Conservation (phyloP, 1,140 invertebrate species). For the Stratiolaelaps scimitus region DNA sequence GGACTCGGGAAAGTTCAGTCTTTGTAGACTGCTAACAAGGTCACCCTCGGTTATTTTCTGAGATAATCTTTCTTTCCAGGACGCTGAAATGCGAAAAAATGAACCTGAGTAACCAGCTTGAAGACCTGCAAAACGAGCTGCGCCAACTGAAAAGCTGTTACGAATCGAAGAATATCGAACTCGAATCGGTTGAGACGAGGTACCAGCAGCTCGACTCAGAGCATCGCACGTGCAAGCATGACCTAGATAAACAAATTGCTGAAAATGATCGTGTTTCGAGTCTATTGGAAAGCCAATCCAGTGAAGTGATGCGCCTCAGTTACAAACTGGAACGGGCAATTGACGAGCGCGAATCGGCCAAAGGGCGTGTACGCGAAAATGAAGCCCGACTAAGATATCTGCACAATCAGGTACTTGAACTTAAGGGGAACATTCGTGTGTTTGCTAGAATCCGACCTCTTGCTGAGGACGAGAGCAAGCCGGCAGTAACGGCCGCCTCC, state of each 20-base stretch:
- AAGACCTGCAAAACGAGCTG: constrained; percentile 8
- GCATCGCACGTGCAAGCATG: constrained; percentile 5
- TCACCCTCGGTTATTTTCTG: too few species aligned
- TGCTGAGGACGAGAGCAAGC: neutral
- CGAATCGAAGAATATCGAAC: constrained; percentile 7
- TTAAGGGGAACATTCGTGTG: neutral
- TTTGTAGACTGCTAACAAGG: too few species aligned
- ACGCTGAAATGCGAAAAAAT: neutral
- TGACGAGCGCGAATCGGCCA: neutral
- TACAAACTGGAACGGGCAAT: neutral
- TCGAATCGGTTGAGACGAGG: neutral
- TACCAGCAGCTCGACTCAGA: neutral
- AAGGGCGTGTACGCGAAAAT: neutral
- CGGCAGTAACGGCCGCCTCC: neutral
- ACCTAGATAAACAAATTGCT: neutral
- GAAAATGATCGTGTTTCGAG: neutral
- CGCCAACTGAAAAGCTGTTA: neutral
- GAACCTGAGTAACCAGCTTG: neutral
- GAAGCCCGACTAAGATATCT: neutral
- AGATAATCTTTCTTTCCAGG: neutral
- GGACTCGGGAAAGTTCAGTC: too few species aligned
- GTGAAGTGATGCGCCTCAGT: neutral
- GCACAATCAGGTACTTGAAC: neutral
- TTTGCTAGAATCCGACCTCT: neutral
- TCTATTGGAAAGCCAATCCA: neutral